Evolutionary conservation across 2,797 vertebrate species (phyloP).

Genomic region (Rousettus madagascariensis): DNA sequence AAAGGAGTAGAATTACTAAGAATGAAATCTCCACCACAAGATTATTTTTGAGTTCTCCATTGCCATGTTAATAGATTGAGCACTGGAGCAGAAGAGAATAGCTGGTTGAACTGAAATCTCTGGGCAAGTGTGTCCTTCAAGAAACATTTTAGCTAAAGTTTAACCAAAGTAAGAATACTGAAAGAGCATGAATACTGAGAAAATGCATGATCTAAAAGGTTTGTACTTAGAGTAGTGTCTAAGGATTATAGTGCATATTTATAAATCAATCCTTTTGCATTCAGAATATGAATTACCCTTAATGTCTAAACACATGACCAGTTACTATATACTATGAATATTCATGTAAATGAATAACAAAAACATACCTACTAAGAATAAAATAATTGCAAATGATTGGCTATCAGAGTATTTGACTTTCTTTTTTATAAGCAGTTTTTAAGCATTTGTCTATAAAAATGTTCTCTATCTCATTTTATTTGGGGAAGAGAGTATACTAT

Average conservation of each 20-base stretch:
- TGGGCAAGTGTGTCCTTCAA: background rate
- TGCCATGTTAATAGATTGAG: background rate
- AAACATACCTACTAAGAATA: conserved; percentile 25
- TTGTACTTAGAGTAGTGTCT: conserved; percentile 18
- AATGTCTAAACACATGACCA: conserved; percentile 14
- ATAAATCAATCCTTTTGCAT: conserved; percentile 10
- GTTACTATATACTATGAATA: background rate
- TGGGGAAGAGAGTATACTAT: background rate
- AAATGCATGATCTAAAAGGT: background rate
- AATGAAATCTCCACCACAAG: background rate
- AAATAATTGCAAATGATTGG: background rate
- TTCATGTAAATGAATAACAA: conserved; percentile 49
- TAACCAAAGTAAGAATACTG: background rate
- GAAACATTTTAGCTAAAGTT: background rate
- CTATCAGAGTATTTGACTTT: background rate
- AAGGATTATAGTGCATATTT: conserved; percentile 18
- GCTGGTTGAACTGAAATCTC: background rate
- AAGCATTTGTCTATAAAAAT: conserved; percentile 17
- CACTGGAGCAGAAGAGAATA: background rate
- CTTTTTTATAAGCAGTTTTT: background rate
- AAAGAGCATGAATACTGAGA: background rate
- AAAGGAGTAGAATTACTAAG: background rate
- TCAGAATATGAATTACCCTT: conserved; percentile 23
- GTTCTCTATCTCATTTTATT: background rate
- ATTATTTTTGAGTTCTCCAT: background rate